These are phyloP conservation scores for Prunella fulvescens DNA, from an alignment of 2,113 vertebrate species.

Conservation along the genomic window DNA sequence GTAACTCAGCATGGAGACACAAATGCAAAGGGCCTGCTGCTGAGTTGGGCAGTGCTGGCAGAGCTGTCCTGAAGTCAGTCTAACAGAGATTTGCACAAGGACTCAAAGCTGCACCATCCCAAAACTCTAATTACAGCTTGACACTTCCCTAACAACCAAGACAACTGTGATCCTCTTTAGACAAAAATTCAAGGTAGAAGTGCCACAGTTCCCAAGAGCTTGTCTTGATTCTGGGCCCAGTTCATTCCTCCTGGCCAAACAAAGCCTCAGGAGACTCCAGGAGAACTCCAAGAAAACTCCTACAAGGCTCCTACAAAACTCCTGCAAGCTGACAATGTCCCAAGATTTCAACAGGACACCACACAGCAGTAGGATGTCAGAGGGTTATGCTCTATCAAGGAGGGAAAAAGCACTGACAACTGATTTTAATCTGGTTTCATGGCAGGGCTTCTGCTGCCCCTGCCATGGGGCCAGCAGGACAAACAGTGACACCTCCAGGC, in stretches of 20 bases:
- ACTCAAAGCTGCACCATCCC: background rate
- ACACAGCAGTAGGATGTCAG: rapidly evolving
- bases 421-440: background rate
- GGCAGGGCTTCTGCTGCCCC: background rate
- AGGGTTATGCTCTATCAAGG: background rate
- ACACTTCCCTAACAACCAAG: background rate
- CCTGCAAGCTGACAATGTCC: background rate
- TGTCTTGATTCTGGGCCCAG: background rate
- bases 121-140: background rate
- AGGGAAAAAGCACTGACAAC: background rate
- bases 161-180: background rate
- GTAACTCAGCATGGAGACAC: background rate
- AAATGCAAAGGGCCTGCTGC: background rate
- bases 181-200: background rate
- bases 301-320: background rate
- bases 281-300: background rate
- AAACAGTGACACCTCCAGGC: background rate
- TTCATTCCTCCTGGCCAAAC: background rate
- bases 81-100: background rate
- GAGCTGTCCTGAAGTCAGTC: background rate
- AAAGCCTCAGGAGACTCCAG: background rate
- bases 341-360: background rate
- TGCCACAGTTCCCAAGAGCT: background rate
- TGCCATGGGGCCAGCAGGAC: background rate
- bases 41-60: background rate